Percentiles rank a stretch among this genome's conserved stretches.
These are phyloP conservation scores for Pheosia gnoma DNA, from an alignment of 2,888 invertebrate species.

Conservation along the genomic window DNA sequence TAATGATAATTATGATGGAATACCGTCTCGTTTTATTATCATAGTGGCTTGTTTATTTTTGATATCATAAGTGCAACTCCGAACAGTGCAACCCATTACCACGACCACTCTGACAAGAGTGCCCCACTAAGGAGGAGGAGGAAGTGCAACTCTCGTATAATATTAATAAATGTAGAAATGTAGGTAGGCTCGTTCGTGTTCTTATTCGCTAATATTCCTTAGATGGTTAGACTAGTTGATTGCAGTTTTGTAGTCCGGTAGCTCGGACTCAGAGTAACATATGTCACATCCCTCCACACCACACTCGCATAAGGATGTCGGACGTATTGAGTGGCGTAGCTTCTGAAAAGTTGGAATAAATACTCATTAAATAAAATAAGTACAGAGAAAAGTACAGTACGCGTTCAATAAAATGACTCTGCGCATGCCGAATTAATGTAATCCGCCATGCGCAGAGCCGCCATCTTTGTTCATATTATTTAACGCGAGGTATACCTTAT, in stretches of 20 bases:
- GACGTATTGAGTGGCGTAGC: conserved; percentile 89
- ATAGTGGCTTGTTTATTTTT: conserved; percentile 63
- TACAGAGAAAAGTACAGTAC: too few relatives aligned
- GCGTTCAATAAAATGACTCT: too few relatives aligned
- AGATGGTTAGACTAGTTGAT: conserved; percentile 65
- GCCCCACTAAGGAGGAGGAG: too few relatives aligned
- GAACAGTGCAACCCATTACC: too few relatives aligned
- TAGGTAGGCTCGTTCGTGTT: conserved; percentile 24
- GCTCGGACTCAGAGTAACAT: conserved; percentile 76
- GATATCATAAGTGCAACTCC: conserved; percentile 56
- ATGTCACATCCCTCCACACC: conserved; percentile 90
- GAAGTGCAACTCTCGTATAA: conserved; percentile 40
- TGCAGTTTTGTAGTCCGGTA: conserved; percentile 72
- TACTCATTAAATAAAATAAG: neutral
- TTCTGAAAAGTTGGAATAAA: conserved; percentile 84
- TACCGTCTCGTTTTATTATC: conserved; percentile 58
- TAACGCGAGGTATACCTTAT: too few relatives aligned
- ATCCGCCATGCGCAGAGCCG: too few relatives aligned
- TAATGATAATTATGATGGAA: conserved; percentile 66
- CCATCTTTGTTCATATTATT: too few relatives aligned
- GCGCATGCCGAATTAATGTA: too few relatives aligned
- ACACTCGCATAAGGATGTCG: conserved; percentile 89
- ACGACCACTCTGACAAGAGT: too few relatives aligned
- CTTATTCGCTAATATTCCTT: conserved; percentile 31
- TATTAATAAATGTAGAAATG: conserved; percentile 28